These are phyloP conservation scores for Dorcus hopei DNA, from an alignment of 2,888 invertebrate species.

Conservation along the genomic window DNA sequence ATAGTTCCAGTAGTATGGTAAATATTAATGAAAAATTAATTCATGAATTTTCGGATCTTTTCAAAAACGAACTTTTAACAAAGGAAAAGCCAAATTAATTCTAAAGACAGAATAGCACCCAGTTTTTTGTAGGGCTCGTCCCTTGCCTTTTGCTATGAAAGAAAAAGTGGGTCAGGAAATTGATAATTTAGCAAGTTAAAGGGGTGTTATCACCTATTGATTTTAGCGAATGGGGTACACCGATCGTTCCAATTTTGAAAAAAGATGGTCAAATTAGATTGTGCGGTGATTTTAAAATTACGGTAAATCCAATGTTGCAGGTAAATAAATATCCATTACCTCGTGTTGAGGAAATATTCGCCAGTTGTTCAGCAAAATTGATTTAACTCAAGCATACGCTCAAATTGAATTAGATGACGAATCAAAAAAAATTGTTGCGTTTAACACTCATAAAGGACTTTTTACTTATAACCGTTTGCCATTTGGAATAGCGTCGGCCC, in stretches of 20 bases:
- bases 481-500: no score
- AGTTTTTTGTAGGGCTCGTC: slow-evolving; percentile 13
- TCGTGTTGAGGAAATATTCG: not conserved
- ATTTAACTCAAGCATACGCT: no score
- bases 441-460: no score
- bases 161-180: slow-evolving; percentile 12
- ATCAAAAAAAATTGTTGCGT: no score
- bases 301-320: slow-evolving; percentile 8
- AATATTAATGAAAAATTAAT: not conserved
- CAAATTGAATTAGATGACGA: no score
- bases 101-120: not conserved
- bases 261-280: slow-evolving; percentile 20
- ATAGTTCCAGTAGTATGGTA: not conserved
- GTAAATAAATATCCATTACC: no score
- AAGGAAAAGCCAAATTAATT: not conserved
- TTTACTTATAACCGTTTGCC: no score
- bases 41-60: not conserved
- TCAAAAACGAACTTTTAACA: not conserved
- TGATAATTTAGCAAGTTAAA: not conserved
- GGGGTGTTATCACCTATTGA: slow-evolving; percentile 3
- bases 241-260: not conserved
- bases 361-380: not conserved
- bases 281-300: slow-evolving; percentile 1
- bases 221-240: slow-evolving; percentile 15
- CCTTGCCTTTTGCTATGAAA: slow-evolving; percentile 9